phyloP scores from a whole-genome alignment of 2,113 vertebrate genomes.

The Apteryx mantelli region DNA sequence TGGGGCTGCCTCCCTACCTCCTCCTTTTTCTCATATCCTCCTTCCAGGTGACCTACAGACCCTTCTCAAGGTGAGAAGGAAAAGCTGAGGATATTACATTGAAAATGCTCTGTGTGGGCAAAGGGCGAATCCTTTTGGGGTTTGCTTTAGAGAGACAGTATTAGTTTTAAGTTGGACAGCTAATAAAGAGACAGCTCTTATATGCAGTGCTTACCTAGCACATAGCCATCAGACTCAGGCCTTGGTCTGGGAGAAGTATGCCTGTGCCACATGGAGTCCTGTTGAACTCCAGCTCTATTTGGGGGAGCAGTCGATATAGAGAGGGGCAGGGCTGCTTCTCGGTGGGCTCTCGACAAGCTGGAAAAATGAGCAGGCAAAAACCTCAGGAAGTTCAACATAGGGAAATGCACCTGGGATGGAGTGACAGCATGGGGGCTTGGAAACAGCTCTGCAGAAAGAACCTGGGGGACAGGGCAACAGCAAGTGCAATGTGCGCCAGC shows the following conservation, averaged over 20 bases:
- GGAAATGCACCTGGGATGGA: neutral
- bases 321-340: neutral
- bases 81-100: neutral
- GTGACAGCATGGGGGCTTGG: fast-evolving
- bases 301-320: neutral
- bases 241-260: neutral
- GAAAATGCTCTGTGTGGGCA: neutral
- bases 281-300: neutral
- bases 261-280: neutral
- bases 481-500: neutral
- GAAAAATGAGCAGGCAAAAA: neutral
- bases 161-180: neutral
- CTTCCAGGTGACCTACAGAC: neutral
- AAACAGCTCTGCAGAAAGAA: neutral
- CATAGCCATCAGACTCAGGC: neutral
- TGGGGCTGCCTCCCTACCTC: neutral
- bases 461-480: fast-evolving
- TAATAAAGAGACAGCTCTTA: neutral
- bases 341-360: fast-evolving
- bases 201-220: neutral
- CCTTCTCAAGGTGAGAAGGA: neutral
- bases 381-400: neutral
- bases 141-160: neutral
- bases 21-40: neutral
- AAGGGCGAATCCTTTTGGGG: neutral